Base-by-base conservation (phyloP, 2,113 vertebrate genomes). In the Podarcis muralis region DNA sequence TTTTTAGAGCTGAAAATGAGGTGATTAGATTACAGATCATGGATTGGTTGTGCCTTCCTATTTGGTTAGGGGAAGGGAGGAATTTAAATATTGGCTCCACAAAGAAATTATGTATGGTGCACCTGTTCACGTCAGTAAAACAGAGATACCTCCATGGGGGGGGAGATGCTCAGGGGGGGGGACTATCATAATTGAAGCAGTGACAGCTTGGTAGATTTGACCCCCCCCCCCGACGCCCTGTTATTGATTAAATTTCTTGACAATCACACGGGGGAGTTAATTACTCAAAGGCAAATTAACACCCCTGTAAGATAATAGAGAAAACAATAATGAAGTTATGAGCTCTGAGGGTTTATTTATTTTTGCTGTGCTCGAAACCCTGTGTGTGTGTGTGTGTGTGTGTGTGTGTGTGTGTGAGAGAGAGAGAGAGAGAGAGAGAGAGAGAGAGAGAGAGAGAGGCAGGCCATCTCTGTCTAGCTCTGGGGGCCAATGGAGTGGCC, bases 231-330 rank as follows among this genome's bases (percentile, higher is more conserved):
- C 7, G 1, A 4, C 40, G 43, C 43, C 43, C 43, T 48, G 43
- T 65, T 94, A 95, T 93, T 95, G 96, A 96, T 97, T 95, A 95
- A 94, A 96, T 92, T 94, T 92, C 92, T 94, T 95, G 94, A 95
- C 91, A 95, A 87, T 90, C 94, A 94, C 95, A 88, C 8, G 89
- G 94, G 91, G 92, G 94, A 94, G 94, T 90, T 95, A 95, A 96
- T 96, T 95, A 96, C 91, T 92, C 90, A 87, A 77, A 95, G 92
- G 93, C 91, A 96, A 95, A 97, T 97, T 96, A 97, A 95, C 94
- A 96, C 91, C 53, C 89, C 93, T 91, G 87, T 93, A 95, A 95
- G 96, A 96, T 95, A 96, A 96, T 88, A 87, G 93, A 93, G 93
- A 93, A 74, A 97, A 96, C 95, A 94, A 97, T 95, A 94, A 97